Evolutionary conservation across 2,888 invertebrate genomes (phyloP).

Genomic region (Apodemia duryi): DNA sequence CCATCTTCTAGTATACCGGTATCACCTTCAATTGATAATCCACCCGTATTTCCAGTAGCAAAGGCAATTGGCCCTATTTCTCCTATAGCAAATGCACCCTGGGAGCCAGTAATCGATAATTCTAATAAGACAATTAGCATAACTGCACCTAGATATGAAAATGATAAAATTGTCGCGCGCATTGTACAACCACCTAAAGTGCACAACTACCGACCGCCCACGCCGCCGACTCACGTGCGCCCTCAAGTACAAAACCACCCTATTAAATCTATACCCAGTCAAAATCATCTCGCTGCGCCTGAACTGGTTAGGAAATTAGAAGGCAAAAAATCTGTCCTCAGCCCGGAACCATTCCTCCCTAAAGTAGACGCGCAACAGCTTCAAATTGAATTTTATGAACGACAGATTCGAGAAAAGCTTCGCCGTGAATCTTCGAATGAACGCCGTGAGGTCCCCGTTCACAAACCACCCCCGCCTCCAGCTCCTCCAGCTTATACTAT

Average conservation of each 20-base stretch:
- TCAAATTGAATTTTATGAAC: slow-evolving; percentile 74
- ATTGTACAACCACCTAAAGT: slow-evolving; percentile 34
- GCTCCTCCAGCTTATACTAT: slow-evolving; percentile 60
- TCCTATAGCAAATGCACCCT: slow-evolving; percentile 46
- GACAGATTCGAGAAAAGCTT: slow-evolving; percentile 63
- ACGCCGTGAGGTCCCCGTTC: slow-evolving; percentile 35
- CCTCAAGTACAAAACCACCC: slow-evolving; percentile 48
- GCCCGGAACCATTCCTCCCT: slow-evolving; percentile 34
- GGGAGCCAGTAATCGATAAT: slow-evolving; percentile 61
- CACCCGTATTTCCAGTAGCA: slow-evolving; percentile 39
- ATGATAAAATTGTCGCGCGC: slow-evolving; percentile 35
- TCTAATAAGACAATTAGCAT: slow-evolving; percentile 73
- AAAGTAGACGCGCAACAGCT: slow-evolving; percentile 62
- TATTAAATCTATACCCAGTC: slow-evolving; percentile 57
- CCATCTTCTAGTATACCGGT: slow-evolving; percentile 51
- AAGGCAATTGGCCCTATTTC: slow-evolving; percentile 39
- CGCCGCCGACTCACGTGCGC: slow-evolving; percentile 43
- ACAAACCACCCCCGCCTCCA: slow-evolving; percentile 36
- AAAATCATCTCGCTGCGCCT: slow-evolving; percentile 64
- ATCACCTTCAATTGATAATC: slow-evolving; percentile 49
- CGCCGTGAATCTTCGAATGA: slow-evolving; percentile 47
- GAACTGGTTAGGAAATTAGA: slow-evolving; percentile 56
- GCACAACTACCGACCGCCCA: slow-evolving; percentile 39
- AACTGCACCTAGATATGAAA: slow-evolving; percentile 78
- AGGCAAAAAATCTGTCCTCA: slow-evolving; percentile 30